phyloP scores from a whole-genome alignment of 2,797 vertebrate genomes.

The Sebastes cheni region DNA sequence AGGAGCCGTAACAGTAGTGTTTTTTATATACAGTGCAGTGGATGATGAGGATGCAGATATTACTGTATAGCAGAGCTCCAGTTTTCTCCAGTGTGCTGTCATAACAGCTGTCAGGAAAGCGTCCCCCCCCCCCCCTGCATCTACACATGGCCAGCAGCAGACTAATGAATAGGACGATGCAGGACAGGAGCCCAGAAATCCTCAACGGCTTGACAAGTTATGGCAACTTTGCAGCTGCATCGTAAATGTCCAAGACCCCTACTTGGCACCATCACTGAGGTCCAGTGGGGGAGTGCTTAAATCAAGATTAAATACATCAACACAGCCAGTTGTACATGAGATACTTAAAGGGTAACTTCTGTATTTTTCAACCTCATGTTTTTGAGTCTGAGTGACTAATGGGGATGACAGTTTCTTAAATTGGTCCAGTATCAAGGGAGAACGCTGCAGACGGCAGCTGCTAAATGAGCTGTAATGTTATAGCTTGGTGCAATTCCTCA shows the following conservation, averaged over 20 bases:
- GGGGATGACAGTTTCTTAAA: not conserved
- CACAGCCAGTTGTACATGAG: not conserved
- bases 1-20: not conserved
- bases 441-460: not conserved
- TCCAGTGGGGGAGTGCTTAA: constrained; percentile 17
- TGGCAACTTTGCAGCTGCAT: constrained; percentile 41
- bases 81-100: constrained; percentile 14
- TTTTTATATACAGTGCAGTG: constrained; percentile 4
- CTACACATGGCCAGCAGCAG: constrained; percentile 27
- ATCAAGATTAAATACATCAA: constrained; percentile 30
- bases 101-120: constrained; percentile 35
- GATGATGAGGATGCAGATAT: constrained; percentile 30
- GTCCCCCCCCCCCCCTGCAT: not conserved
- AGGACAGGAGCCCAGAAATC: constrained; percentile 39
- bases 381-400: not conserved
- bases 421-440: no score
- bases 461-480: not conserved
- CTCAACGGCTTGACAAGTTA: constrained; percentile 37
- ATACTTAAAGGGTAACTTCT: not conserved
- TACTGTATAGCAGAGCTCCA: constrained; percentile 4
- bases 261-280: not conserved
- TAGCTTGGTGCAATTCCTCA: not conserved
- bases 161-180: constrained; percentile 53
- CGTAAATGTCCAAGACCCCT: constrained; percentile 9
- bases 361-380: not conserved